Percentiles rank a stretch among this genome's conserved stretches.
phyloP scores from a whole-genome alignment of 2,113 vertebrate genomes.

The Pipa parva region DNA sequence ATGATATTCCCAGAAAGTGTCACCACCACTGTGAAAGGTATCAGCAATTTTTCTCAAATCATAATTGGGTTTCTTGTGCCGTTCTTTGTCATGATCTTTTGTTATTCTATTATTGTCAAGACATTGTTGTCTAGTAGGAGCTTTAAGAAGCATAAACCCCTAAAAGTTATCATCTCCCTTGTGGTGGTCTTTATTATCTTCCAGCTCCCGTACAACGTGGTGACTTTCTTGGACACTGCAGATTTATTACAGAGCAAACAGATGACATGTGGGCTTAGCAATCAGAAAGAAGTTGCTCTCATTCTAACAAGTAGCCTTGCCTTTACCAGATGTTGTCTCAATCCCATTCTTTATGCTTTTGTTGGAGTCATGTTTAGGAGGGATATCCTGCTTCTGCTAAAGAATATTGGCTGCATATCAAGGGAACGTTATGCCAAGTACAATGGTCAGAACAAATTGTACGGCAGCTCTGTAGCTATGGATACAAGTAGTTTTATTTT shows the following conservation, averaged over 20 bases:
- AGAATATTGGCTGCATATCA: constrained; percentile 45
- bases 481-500: constrained; percentile 24
- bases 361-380: constrained; percentile 80
- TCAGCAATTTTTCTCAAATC: constrained; percentile 64
- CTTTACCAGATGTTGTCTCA: constrained; percentile 84
- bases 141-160: constrained; percentile 67
- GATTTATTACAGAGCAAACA: constrained; percentile 50
- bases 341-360: constrained; percentile 85
- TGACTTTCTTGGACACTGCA: constrained; percentile 67
- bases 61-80: constrained; percentile 73
- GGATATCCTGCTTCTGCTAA: constrained; percentile 69
- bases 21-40: constrained; percentile 55
- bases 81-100: constrained; percentile 72
- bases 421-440: rapidly evolving
- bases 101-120: constrained; percentile 69
- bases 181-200: constrained; percentile 78
- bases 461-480: not conserved
- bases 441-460: not conserved
- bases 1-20: constrained; percentile 46
- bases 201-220: constrained; percentile 83
- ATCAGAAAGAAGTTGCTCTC: constrained; percentile 63
- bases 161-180: constrained; percentile 78
- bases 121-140: constrained; percentile 63
- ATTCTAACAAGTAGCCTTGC: constrained; percentile 78
- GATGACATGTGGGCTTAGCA: constrained; percentile 61